Evolutionary conservation across 2,888 invertebrate species (phyloP), one percentile per base, ranked within the genome.

Genomic region (Apamea crenata): DNA sequence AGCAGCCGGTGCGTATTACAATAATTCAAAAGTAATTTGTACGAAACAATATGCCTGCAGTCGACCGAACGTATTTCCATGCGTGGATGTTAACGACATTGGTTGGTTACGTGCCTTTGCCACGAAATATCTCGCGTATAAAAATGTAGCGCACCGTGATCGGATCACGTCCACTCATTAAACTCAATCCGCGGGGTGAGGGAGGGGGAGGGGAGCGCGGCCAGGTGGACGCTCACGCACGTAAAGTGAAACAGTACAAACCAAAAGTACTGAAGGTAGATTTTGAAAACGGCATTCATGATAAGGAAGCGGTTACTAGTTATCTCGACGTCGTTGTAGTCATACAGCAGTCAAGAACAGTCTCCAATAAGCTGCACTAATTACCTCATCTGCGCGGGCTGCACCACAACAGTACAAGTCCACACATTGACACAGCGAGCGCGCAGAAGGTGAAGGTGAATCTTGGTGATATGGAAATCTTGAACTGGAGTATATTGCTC

Each of bases 101-200:
- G 82, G 87, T 73, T 82, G 80, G 82, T 82, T 87, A 87, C 87
- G 86, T 87, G 86, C 80, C 78, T 66, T 18, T 72, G 74, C 84
- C 81, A 80, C 85, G 63, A 78, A 83, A 83, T 77, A 87, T 80
- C 71, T 70, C 69, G 75, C 70, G 70, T 63, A 81, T 78, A 80
- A 84, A 80, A 78, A 78, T 83, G 72, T 78, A 79, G 77, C 77
- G 71, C 76, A 12, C 72, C 74, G 77, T 87, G 88, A 88, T 90
- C 88, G 77, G 81, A 87, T 88, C 91, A 90, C 90, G 90, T 90
- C 77, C 86, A 65, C 80, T 84, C 89, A 88, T 88, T 89, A 90
- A 80, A 80, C 65, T 78, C 69, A 50, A 61, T 61, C 56, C 65
- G 73, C n/a, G 53, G 66, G 44, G 59, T 25, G 63, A 6, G 68